Base-by-base conservation (phyloP, 2,797 vertebrate species). In the Phoxinus dragarum region DNA sequence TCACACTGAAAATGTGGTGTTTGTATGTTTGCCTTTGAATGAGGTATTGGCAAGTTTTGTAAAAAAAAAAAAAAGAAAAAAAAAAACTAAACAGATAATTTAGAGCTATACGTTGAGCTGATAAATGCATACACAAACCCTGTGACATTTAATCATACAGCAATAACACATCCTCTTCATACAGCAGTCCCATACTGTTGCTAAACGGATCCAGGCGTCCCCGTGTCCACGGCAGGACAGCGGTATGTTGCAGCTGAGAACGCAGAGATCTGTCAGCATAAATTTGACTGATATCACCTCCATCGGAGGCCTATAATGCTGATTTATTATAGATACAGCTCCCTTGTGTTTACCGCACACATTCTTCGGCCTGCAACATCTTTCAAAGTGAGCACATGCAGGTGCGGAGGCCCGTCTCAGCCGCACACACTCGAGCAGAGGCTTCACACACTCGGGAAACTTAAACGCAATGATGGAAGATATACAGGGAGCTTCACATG, bases 301-400 rank as follows among this genome's bases (percentile, higher is more conserved):
- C 97, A 98, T 97, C 96, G 96, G 96, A 96, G 96, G 96, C 96
- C 97, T 96, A 98, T 98, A 98, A 98, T 97, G 96, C 95, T 98
- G 98, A 99, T 96, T 96, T 98, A 99, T 99, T 97, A 97, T 98
- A 98, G 98, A 98, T 97, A 97, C 94, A 94, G 96, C 94, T 96
- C 96, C 96, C 94, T 89, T 97, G 96, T 98, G 97, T 99, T 99
- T 98, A 98, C 96, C 95, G 96, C 94, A 93, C 92, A 93, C 97
- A 99, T 98, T 99, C 98, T 99, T 97, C 94, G 92, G 96, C 94
- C 96, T 91, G 90, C 95, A 96, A 96, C 94, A 94, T 97, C 96
- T 96, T 97, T 98, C 96, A 94, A 95, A 96, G 95, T 98, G 97
- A 98, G 96, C 91, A 84, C 94, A 97, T 96, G 95, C 97, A 98